Evolutionary conservation across 2,888 invertebrate species (phyloP).

Genomic region (Phania funesta): DNA sequence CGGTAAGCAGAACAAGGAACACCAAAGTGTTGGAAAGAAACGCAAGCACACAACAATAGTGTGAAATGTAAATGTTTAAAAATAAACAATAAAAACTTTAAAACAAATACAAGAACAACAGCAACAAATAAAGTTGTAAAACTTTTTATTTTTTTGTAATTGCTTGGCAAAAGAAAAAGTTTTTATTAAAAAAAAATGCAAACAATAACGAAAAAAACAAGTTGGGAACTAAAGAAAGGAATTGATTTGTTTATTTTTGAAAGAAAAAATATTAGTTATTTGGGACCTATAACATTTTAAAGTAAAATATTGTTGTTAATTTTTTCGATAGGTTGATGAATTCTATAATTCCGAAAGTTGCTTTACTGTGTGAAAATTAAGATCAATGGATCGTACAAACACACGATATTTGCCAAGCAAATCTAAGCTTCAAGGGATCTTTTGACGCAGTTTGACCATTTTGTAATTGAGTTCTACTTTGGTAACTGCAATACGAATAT

Average conservation of each 20-base stretch:
- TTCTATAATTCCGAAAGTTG: too few relatives aligned
- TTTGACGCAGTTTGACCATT: too few relatives aligned
- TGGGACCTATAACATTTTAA: neutral
- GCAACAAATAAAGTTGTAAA: conserved; percentile 7
- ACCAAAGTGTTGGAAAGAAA: neutral
- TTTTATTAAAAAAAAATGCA: conserved; percentile 8
- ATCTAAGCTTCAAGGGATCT: too few relatives aligned
- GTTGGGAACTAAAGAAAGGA: neutral
- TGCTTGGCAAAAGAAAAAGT: conserved; percentile 1
- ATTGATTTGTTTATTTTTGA: neutral
- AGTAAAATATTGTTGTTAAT: neutral
- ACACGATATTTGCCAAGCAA: too few relatives aligned
- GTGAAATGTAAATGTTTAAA: conserved; percentile 57
- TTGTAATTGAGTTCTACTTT: too few relatives aligned
- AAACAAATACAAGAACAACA: conserved; percentile 45
- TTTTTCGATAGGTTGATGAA: too few relatives aligned
- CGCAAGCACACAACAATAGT: conserved; percentile 46
- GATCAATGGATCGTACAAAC: too few relatives aligned
- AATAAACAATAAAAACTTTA: neutral
- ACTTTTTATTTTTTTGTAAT: conserved; percentile 26
- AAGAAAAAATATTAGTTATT: neutral
- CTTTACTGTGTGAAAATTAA: too few relatives aligned
- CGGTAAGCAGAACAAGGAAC: neutral
- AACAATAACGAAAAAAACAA: conserved; percentile 1
- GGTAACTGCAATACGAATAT: too few relatives aligned